Percentiles rank a stretch among this genome's conserved stretches.
phyloP scores from a whole-genome alignment of 2,797 vertebrate species.

The Anableps anableps region DNA sequence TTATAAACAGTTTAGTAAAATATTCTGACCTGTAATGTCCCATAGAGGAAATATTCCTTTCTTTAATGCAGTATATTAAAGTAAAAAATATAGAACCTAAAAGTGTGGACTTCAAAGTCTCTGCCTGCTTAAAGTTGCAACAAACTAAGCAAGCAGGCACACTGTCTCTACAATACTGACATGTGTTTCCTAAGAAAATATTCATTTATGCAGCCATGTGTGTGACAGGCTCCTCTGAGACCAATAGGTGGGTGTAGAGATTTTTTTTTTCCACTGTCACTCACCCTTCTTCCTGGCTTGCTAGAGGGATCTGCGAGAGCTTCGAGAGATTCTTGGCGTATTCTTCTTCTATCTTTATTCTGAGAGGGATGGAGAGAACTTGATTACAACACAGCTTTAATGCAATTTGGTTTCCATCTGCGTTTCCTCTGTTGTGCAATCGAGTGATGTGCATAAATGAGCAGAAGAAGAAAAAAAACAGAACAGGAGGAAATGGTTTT shows the following conservation, averaged over 20 bases:
- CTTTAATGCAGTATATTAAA: neutral
- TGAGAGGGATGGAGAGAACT: conserved; percentile 71
- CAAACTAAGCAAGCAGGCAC: neutral
- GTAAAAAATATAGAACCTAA: neutral
- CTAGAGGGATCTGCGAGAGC: conserved; percentile 94
- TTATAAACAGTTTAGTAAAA: neutral
- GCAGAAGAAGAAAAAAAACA: conserved; percentile 17
- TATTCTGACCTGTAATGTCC: neutral
- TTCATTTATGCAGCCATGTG: conserved; percentile 9
- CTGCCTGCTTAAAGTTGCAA: neutral
- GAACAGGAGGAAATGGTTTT: conserved; percentile 54
- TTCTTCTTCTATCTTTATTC: conserved; percentile 99
- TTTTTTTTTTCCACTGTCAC: conserved; percentile 50
- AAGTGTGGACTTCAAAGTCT: conserved; percentile 1
- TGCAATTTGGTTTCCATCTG: conserved; percentile 40
- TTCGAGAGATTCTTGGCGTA: conserved; percentile 97
- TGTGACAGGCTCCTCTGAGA: conserved; percentile 15
- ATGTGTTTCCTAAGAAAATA: neutral
- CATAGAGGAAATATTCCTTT: neutral
- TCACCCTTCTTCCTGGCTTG: conserved; percentile 96
- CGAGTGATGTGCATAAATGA: conserved; percentile 33
- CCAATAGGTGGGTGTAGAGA: conserved; percentile 1
- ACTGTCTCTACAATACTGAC: neutral
- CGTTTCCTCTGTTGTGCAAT: conserved; percentile 61
- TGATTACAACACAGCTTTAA: conserved; percentile 52